A percentile compares a stretch with the other conserved stretches of the same genome.
These are phyloP conservation scores for Drosophila ezoana DNA, from an alignment of 2,888 invertebrate species.

Conservation along the genomic window DNA sequence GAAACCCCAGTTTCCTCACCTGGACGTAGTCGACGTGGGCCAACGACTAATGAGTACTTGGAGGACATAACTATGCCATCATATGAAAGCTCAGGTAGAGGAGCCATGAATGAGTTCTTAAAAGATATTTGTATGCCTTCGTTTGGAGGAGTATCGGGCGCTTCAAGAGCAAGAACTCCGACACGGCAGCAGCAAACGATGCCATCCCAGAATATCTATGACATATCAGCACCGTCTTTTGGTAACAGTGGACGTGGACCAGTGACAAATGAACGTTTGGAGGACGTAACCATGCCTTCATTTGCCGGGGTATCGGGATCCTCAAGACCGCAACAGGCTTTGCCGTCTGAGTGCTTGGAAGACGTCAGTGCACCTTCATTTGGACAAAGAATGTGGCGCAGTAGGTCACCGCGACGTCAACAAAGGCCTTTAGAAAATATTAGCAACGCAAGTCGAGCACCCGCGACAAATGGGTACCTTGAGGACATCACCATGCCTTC, in stretches of 20 bases:
- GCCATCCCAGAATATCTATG: slow-evolving; percentile 14
- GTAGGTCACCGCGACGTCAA: not conserved
- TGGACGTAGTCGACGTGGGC: not conserved
- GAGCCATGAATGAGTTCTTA: not conserved
- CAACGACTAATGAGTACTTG: slow-evolving; percentile 18
- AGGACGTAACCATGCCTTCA: slow-evolving; percentile 13
- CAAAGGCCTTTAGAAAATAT: not conserved
- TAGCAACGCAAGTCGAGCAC: too few species aligned
- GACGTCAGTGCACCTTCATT: slow-evolving; percentile 21
- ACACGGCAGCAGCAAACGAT: slow-evolving; percentile 3
- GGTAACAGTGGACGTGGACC: not conserved
- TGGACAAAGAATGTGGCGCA: slow-evolving; percentile 11
- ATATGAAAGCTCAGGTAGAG: not conserved
- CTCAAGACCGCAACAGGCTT: slow-evolving; percentile 5
- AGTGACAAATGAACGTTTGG: slow-evolving; percentile 10
- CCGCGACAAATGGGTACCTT: not conserved
- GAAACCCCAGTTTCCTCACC: slow-evolving; percentile 3
- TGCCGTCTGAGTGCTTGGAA: slow-evolving; percentile 10
- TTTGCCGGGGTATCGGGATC: slow-evolving; percentile 5
- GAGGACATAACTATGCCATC: slow-evolving; percentile 27
- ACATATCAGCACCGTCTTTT: slow-evolving; percentile 19
- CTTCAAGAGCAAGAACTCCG: slow-evolving; percentile 1
- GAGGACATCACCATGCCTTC: slow-evolving; percentile 27
- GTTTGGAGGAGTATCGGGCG: slow-evolving; percentile 17
- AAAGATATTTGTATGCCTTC: slow-evolving; percentile 24